Percentiles rank a stretch among this genome's conserved stretches.
Evolutionary conservation across 2,888 invertebrate species (phyloP).

Genomic region (Drosophila atroscutellata): DNA sequence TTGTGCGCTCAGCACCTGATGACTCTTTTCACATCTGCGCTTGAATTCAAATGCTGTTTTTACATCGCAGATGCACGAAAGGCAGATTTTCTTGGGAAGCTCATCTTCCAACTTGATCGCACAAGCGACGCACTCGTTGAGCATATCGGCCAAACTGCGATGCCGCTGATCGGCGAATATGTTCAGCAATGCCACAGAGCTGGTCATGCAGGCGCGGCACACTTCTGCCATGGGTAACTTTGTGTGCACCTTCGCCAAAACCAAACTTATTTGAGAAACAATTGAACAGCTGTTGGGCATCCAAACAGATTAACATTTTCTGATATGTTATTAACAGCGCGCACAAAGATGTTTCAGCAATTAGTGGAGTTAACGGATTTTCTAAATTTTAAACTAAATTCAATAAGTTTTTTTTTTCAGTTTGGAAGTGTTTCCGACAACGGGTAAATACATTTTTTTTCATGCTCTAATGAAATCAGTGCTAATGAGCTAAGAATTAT

Average conservation of each 20-base stretch:
- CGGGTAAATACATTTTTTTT: not conserved
- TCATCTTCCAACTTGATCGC: slow-evolving; percentile 28
- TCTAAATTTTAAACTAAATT: not conserved
- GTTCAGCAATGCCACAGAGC: slow-evolving; percentile 31
- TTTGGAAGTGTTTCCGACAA: not conserved
- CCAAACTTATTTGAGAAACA: not conserved
- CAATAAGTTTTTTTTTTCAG: not conserved
- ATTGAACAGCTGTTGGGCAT: slow-evolving; percentile 1
- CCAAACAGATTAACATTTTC: not conserved
- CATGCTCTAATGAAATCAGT: not conserved
- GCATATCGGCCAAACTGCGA: slow-evolving; percentile 34
- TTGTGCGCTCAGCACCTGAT: slow-evolving; percentile 13
- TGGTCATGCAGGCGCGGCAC: slow-evolving; percentile 48
- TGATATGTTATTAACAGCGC: slow-evolving; percentile 1
- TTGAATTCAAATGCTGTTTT: slow-evolving; percentile 45
- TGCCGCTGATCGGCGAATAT: slow-evolving; percentile 44
- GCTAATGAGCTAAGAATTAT: no score
- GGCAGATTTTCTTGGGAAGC: slow-evolving; percentile 40
- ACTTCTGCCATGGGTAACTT: slow-evolving; percentile 30
- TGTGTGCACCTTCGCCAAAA: not conserved
- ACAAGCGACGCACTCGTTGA: slow-evolving; percentile 33
- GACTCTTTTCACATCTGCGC: slow-evolving; percentile 38
- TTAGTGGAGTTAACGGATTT: not conserved
- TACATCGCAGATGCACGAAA: slow-evolving; percentile 37
- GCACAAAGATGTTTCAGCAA: not conserved